These are phyloP conservation scores for Chlorospingus semifuscus DNA, from an alignment of 2,797 vertebrate genomes.

Conservation along the genomic window DNA sequence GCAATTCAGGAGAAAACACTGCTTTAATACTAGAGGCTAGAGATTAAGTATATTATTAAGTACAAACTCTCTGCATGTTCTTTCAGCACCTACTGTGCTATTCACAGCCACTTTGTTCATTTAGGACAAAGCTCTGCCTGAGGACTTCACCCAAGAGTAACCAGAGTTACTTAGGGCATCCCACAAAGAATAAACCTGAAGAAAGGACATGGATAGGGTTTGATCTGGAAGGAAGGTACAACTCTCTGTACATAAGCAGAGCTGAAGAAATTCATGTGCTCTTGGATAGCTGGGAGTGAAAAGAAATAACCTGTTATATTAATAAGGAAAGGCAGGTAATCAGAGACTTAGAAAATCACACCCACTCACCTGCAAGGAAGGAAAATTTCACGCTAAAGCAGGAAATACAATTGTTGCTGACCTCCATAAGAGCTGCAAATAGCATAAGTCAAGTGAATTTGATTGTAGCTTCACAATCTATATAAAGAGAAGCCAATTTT, in stretches of 20 bases:
- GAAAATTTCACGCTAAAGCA: neutral
- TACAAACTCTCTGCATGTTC: neutral
- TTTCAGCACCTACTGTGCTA: neutral
- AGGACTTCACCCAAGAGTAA: neutral
- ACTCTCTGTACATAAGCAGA: neutral
- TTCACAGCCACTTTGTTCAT: neutral
- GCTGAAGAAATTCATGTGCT: neutral
- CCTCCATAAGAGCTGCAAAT: slow-evolving; percentile 22
- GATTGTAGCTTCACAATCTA: slow-evolving; percentile 25
- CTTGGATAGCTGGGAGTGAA: neutral
- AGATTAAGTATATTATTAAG: neutral
- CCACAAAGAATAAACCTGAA: neutral
- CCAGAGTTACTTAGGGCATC: neutral
- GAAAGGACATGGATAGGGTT: neutral
- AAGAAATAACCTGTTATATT: neutral
- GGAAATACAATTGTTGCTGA: slow-evolving; percentile 21
- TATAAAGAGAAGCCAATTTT: slow-evolving; percentile 17
- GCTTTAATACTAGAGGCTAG: neutral
- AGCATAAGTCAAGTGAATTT: slow-evolving; percentile 28
- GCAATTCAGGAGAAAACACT: neutral
- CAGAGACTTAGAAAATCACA: neutral
- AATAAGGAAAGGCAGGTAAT: neutral
- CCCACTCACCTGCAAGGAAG: slow-evolving; percentile 11
- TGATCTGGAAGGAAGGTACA: neutral
- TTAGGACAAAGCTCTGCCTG: neutral